Conservation (phyloP, 2,888 invertebrate genomes). For the Calameuta pallipes region DNA sequence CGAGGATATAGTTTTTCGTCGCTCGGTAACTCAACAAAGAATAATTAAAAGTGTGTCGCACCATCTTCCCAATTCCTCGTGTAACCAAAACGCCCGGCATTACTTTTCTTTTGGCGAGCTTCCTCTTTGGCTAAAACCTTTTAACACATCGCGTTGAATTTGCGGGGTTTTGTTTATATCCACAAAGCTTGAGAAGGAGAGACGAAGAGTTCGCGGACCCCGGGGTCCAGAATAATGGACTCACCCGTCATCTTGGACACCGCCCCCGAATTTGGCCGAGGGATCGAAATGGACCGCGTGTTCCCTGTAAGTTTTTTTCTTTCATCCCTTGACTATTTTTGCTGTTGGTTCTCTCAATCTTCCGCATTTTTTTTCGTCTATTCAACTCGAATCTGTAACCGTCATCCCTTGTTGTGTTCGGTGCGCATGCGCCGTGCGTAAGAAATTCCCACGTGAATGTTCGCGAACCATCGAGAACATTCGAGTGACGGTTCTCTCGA, state of each 20-base stretch:
- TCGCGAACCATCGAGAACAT: neutral
- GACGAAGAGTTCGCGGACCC: constrained; percentile 36
- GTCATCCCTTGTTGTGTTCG: constrained; percentile 8
- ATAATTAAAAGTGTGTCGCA: constrained; percentile 3
- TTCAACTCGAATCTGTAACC: neutral
- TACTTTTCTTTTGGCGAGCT: neutral
- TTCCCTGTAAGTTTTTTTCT: constrained; percentile 68
- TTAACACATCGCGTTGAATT: neutral
- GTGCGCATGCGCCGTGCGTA: constrained; percentile 13
- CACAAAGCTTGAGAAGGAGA: constrained; percentile 9
- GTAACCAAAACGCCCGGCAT: neutral
- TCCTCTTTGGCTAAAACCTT: constrained; percentile 1
- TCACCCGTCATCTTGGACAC: constrained; percentile 74
- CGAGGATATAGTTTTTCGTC: neutral
- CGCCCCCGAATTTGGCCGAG: constrained; percentile 71
- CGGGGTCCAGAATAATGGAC: constrained; percentile 67
- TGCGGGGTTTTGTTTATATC: neutral
- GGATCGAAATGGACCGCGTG: constrained; percentile 62
- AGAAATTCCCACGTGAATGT: neutral
- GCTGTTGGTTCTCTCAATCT: neutral
- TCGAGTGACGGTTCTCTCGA: neutral
- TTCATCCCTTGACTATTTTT: neutral
- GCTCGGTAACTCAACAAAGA: neutral
- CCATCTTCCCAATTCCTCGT: neutral
- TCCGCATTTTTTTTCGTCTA: neutral